Conservation (phyloP, 2,797 vertebrate species). For the Hoplostethus atlanticus region DNA sequence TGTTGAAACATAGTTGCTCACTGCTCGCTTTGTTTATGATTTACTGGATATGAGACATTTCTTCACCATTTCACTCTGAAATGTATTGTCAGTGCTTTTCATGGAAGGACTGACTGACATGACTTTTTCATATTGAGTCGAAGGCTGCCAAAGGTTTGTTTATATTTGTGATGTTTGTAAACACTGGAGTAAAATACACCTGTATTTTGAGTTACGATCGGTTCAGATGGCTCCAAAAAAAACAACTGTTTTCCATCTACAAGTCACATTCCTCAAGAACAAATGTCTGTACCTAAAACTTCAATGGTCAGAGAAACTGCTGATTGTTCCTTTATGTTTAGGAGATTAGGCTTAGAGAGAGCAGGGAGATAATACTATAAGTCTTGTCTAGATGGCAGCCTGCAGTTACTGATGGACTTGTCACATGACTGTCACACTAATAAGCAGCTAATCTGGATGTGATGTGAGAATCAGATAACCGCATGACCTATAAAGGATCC, state of each 20-base stretch:
- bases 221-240: neutral
- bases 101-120: no score
- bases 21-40: no score
- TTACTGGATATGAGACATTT: no score
- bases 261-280: neutral
- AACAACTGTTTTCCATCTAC: neutral
- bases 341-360: conserved; percentile 1
- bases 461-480: conserved; percentile 40
- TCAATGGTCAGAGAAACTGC: neutral
- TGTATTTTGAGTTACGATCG: neutral
- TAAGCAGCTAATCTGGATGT: conserved; percentile 32
- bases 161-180: no score
- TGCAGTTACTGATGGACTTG: conserved; percentile 4
- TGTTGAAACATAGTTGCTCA: no score
- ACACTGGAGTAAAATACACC: neutral
- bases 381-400: conserved; percentile 10
- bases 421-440: conserved; percentile 33
- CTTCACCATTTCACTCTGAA: no score
- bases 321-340: neutral
- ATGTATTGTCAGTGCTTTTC: no score
- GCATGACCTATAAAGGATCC: conserved; percentile 4
- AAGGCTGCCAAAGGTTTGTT: no score
- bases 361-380: conserved; percentile 36
- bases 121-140: no score
- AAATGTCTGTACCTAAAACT: neutral